Percentiles rank a stretch among this genome's conserved stretches.
These are phyloP conservation scores for Lichenostomus cassidix DNA, from an alignment of 2,113 vertebrate genomes.

Conservation along the genomic window DNA sequence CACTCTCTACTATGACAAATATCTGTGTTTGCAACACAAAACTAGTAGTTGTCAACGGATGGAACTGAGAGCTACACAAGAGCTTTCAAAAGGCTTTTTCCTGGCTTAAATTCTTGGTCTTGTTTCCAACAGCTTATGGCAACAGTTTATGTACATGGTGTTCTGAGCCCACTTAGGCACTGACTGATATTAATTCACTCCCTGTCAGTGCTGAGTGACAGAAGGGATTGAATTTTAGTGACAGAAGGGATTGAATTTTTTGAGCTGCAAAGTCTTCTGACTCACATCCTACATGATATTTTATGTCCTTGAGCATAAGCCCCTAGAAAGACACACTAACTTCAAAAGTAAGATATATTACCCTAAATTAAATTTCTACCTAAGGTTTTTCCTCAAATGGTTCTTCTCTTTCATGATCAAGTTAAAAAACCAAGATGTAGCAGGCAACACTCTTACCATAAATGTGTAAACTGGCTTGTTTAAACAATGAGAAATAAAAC, in stretches of 20 bases:
- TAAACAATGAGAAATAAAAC: background rate
- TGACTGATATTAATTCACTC: background rate
- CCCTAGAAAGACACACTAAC: background rate
- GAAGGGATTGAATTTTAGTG: background rate
- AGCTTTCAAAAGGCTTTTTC: background rate
- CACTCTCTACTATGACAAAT: background rate
- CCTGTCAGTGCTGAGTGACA: background rate
- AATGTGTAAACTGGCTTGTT: background rate
- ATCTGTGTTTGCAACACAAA: background rate
- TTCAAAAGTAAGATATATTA: background rate
- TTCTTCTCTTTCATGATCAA: background rate
- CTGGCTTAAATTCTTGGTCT: background rate
- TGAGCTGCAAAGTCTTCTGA: background rate
- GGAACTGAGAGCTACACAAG: background rate
- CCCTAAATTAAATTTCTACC: background rate
- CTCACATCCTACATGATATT: background rate
- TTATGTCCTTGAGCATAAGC: rapidly evolving
- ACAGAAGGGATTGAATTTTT: background rate
- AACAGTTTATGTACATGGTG: background rate
- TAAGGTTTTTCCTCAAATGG: background rate
- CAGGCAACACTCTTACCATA: background rate
- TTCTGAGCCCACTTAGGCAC: background rate
- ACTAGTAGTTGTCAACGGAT: background rate
- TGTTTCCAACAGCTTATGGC: background rate
- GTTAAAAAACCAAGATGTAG: background rate